phyloP scores from a whole-genome alignment of 2,113 vertebrate species.

The Isichthys henryi region DNA sequence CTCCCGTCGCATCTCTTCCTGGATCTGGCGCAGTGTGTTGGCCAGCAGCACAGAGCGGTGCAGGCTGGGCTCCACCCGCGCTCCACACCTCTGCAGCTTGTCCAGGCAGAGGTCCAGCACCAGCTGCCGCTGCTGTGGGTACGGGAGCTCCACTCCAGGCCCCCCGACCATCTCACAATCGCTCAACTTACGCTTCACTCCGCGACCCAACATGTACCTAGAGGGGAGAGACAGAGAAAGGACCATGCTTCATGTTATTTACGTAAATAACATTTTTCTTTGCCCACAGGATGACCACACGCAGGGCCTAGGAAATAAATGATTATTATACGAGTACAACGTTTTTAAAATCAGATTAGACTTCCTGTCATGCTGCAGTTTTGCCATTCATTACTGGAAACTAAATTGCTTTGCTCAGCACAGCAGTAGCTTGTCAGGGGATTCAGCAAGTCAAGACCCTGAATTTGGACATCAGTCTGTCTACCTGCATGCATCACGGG shows the following conservation, averaged over 20 bases:
- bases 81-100: constrained; percentile 71
- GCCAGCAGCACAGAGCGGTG: constrained; percentile 76
- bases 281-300: not conserved
- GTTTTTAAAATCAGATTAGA: not conserved
- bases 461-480: not conserved
- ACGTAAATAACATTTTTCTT: not conserved
- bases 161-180: constrained; percentile 69
- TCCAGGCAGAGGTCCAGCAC: constrained; percentile 76
- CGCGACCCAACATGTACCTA: constrained; percentile 80
- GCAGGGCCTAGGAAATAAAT: not conserved
- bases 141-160: constrained; percentile 54
- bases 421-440: not conserved
- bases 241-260: not conserved
- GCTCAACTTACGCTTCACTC: constrained; percentile 76
- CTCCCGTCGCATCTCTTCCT: constrained; percentile 64
- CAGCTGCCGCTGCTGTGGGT: constrained; percentile 70
- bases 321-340: not conserved
- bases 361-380: not conserved
- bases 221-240: constrained; percentile 21
- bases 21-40: constrained; percentile 76
- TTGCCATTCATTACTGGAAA: not conserved
- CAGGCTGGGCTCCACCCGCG: constrained; percentile 71
- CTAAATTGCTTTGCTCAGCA: not conserved
- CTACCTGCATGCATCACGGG: not conserved
- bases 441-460: not conserved